Conservation (phyloP, 1,140 invertebrate species). For the Protaetia brevitarsis region DNA sequence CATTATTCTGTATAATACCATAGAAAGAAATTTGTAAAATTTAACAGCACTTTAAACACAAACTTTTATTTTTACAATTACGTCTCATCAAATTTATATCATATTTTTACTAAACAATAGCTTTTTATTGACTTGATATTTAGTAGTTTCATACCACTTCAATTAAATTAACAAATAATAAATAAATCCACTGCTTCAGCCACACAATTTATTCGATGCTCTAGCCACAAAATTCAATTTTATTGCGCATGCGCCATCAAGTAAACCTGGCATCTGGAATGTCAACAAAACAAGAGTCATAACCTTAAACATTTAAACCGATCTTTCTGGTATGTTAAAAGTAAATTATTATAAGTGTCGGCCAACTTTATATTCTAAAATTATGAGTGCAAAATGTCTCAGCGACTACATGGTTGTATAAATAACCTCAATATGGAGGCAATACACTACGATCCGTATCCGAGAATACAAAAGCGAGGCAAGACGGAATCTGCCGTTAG, state of each 20-base stretch:
- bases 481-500: not conserved
- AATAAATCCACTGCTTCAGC: too few species aligned
- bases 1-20: slow-evolving; percentile 5
- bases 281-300: slow-evolving; percentile 16
- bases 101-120: too few species aligned
- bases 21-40: too few species aligned
- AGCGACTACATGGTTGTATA: slow-evolving; percentile 18
- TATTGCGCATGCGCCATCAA: not conserved
- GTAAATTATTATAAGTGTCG: slow-evolving; percentile 7
- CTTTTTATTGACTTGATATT: too few species aligned
- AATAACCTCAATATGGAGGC: slow-evolving; percentile 21
- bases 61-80: too few species aligned
- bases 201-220: not conserved
- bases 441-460: slow-evolving; percentile 3
- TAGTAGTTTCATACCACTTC: too few species aligned
- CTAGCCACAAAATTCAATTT: not conserved
- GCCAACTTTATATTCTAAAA: not conserved
- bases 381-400: slow-evolving; percentile 22
- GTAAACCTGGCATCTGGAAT: not conserved
- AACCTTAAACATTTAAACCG: slow-evolving; percentile 17
- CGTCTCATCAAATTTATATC: too few species aligned
- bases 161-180: too few species aligned
- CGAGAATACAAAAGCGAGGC: slow-evolving; percentile 5
- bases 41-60: too few species aligned
- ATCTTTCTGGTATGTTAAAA: slow-evolving; percentile 16